A percentile compares a stretch with the other conserved stretches of the same genome.
phyloP scores from a whole-genome alignment of 2,888 invertebrate genomes.

The Pachydiplax longipennis region DNA sequence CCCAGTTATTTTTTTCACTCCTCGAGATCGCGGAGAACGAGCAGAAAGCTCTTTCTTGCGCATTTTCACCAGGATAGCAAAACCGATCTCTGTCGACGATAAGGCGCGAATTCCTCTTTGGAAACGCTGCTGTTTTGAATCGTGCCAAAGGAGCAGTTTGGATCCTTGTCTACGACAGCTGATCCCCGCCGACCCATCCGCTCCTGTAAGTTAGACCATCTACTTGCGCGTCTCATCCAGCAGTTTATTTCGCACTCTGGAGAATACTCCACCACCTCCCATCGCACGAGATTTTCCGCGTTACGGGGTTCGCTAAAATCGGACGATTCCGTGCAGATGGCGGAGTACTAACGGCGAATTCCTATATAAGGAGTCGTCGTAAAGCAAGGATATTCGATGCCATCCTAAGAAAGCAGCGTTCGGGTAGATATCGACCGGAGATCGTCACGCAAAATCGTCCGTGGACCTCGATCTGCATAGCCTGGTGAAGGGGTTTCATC shows the following conservation, averaged over 20 bases:
- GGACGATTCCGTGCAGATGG: neutral
- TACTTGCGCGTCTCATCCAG: neutral
- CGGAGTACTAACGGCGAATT: neutral
- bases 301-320: neutral
- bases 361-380: neutral
- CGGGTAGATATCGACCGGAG: neutral
- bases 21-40: neutral
- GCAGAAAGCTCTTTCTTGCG: neutral
- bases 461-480: neutral
- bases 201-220: neutral
- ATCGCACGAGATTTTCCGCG: neutral
- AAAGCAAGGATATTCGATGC: neutral
- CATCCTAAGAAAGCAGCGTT: neutral
- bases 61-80: neutral
- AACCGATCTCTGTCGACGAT: neutral
- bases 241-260: neutral
- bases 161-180: neutral
- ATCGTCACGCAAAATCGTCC: neutral
- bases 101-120: neutral
- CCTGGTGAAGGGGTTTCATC: neutral
- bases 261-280: neutral
- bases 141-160: neutral
- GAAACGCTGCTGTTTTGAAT: neutral
- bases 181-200: neutral
- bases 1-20: neutral